Conservation (phyloP, 1,140 invertebrate species). For the Harpegnathos saltator region DNA sequence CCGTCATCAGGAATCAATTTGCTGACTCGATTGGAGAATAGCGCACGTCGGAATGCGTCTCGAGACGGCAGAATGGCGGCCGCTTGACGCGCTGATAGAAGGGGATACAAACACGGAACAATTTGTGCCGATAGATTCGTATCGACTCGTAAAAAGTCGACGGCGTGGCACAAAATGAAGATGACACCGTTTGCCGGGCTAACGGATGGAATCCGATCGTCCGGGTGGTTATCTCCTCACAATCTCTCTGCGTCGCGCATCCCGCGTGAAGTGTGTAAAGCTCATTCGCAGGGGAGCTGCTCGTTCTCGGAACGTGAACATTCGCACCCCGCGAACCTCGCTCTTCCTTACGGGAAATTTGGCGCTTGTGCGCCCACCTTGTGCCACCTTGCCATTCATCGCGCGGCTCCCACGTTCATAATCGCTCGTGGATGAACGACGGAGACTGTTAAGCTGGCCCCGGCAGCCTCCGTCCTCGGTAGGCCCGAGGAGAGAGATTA, state of each 20-base stretch:
- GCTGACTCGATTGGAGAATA: background rate
- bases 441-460: slow-evolving; percentile 66
- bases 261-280: slow-evolving; percentile 33
- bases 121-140: slow-evolving; percentile 76
- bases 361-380: too few relatives aligned
- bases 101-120: background rate
- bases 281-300: background rate
- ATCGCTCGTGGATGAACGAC: slow-evolving; percentile 56
- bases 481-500: slow-evolving; percentile 72
- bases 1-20: slow-evolving; percentile 13
- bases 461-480: slow-evolving; percentile 63
- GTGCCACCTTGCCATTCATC: slow-evolving; percentile 13
- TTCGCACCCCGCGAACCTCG: background rate
- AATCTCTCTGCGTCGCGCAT: slow-evolving; percentile 64
- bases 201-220: slow-evolving; percentile 78
- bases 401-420: slow-evolving; percentile 23
- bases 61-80: slow-evolving; percentile 8
- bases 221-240: slow-evolving; percentile 78
- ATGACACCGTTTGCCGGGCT: slow-evolving; percentile 71
- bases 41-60: background rate
- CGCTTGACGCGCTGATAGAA: slow-evolving; percentile 2
- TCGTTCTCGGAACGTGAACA: background rate
- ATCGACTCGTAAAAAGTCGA: slow-evolving; percentile 75
- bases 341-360: slow-evolving; percentile 13
- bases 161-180: slow-evolving; percentile 78